Percentiles rank a stretch among this genome's conserved stretches.
Evolutionary conservation across 2,888 invertebrate genomes (phyloP).

Genomic region (Chaetogeoica ovagalla): DNA sequence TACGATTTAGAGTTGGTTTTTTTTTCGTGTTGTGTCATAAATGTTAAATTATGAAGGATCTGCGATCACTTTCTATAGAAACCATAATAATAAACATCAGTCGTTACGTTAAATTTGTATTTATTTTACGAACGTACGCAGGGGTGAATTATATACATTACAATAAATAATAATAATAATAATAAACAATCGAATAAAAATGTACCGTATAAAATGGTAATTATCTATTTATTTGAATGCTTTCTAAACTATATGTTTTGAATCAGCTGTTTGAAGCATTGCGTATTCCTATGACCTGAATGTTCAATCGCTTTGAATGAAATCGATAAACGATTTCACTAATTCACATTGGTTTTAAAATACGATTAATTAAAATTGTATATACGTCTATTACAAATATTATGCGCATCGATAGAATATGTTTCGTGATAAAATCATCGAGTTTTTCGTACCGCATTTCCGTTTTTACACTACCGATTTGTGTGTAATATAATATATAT

Average conservation of each 20-base stretch:
- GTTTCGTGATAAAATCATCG: not conserved
- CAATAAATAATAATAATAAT: too few species aligned
- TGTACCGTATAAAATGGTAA: too few species aligned
- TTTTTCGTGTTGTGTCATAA: not conserved
- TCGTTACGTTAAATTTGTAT: not conserved
- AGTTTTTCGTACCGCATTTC: not conserved
- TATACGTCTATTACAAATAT: not conserved
- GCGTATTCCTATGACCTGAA: not conserved
- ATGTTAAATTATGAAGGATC: constrained; percentile 6
- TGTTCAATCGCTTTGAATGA: not conserved
- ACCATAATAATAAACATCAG: not conserved
- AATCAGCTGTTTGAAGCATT: not conserved
- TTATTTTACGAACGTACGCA: not conserved
- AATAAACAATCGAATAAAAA: too few species aligned
- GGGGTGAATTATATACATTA: not conserved
- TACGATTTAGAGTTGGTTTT: not conserved
- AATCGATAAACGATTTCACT: not conserved
- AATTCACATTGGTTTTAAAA: not conserved
- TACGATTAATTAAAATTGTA: not conserved
- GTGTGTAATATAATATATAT: too few species aligned
- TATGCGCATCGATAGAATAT: not conserved
- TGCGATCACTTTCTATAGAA: constrained; percentile 9
- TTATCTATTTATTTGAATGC: too few species aligned
- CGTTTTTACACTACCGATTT: too few species aligned
- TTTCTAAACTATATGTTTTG: too few species aligned